A percentile compares a stretch with the other conserved stretches of the same genome.
Evolutionary conservation across 2,113 vertebrate species (phyloP).

Genomic region (Setophaga kirtlandii): DNA sequence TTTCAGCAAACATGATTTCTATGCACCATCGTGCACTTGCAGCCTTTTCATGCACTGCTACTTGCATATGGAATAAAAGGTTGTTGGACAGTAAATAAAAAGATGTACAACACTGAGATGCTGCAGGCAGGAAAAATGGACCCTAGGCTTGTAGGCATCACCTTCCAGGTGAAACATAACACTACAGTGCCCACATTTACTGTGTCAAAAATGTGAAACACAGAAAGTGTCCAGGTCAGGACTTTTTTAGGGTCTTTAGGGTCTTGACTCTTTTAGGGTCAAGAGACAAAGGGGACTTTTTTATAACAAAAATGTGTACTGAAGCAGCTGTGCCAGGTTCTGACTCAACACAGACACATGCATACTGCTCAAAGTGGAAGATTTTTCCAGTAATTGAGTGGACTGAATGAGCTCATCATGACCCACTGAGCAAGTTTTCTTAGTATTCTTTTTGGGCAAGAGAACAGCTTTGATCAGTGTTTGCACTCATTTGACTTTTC

Average conservation of each 20-base stretch:
- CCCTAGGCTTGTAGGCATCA: background rate
- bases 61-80: background rate
- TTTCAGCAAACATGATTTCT: background rate
- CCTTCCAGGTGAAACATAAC: background rate
- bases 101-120: background rate
- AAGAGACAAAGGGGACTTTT: slow-evolving; percentile 45
- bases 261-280: background rate
- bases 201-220: background rate
- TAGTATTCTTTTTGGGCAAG: slow-evolving; percentile 37
- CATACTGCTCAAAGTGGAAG: slow-evolving; percentile 43
- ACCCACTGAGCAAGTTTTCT: slow-evolving; percentile 66
- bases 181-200: background rate
- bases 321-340: slow-evolving; percentile 41
- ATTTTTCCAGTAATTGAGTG: slow-evolving; percentile 64
- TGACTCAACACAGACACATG: slow-evolving; percentile 60
- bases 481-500: slow-evolving; percentile 54
- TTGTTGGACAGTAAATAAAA: background rate
- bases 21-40: background rate
- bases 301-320: slow-evolving; percentile 46
- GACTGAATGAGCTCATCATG: slow-evolving; percentile 60
- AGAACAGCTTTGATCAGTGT: slow-evolving; percentile 22
- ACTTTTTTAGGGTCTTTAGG: background rate
- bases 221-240: background rate
- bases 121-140: background rate
- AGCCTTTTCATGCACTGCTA: background rate